These are phyloP conservation scores for Papilio xuthus DNA, from an alignment of 1,140 invertebrate species.

Conservation along the genomic window DNA sequence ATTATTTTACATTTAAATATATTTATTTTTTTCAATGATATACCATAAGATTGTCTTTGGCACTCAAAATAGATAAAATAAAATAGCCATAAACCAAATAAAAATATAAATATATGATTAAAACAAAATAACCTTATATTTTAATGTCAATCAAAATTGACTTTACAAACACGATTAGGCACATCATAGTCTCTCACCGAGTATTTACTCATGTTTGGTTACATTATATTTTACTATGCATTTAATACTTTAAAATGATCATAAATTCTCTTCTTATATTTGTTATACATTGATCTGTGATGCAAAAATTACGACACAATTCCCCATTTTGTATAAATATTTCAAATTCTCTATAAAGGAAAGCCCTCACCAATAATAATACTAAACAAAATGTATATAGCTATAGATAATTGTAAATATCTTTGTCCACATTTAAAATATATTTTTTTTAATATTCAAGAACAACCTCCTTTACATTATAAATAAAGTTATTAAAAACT, in stretches of 20 bases:
- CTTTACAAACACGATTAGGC: neutral
- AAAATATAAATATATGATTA: neutral
- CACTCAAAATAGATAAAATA: slow-evolving; percentile 2
- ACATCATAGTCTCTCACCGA: neutral
- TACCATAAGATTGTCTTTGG: neutral
- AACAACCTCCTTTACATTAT: neutral
- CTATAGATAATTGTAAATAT: neutral
- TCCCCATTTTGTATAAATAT: neutral
- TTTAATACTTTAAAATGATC: neutral
- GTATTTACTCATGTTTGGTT: neutral
- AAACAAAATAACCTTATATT: neutral
- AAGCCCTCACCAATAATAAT: neutral
- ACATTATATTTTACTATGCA: neutral
- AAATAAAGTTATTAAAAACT: neutral
- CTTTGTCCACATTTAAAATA: neutral
- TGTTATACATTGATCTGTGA: neutral
- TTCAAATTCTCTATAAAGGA: neutral
- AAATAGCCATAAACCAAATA: neutral
- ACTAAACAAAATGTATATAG: neutral
- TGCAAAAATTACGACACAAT: too few relatives aligned
- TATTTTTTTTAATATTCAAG: neutral
- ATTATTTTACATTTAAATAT: neutral
- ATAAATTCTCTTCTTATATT: neutral
- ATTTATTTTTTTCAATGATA: neutral
- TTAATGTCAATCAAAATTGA: neutral